Conservation (phyloP, 2,888 invertebrate genomes). For the Congeria kusceri region DNA sequence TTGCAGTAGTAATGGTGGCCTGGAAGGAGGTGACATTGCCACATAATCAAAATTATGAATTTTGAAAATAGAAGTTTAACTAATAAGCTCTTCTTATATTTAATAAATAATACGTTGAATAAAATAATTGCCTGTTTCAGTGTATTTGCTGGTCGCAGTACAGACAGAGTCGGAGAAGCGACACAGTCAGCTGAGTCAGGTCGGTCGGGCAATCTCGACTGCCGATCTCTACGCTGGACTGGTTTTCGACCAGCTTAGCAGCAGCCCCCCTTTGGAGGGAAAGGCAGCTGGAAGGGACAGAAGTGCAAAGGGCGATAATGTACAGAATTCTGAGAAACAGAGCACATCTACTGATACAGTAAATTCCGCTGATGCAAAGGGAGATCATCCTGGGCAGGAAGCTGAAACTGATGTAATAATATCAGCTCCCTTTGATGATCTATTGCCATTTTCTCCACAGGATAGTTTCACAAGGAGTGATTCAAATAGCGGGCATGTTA, state of each 20-base stretch:
- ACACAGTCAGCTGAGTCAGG: conserved; percentile 13
- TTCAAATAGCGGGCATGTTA: not conserved
- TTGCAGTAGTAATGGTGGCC: too few relatives aligned
- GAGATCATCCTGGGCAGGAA: not conserved
- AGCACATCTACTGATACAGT: too few relatives aligned
- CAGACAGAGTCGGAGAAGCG: conserved; percentile 32
- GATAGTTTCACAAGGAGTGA: not conserved
- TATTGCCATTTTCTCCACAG: not conserved
- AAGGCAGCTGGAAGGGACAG: conserved; percentile 15
- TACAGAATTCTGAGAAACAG: too few relatives aligned
- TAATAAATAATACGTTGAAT: too few relatives aligned
- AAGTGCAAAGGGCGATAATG: too few relatives aligned
- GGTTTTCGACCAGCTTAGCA: not conserved
- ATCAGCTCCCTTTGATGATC: conserved; percentile 45
- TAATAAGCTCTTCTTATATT: too few relatives aligned
- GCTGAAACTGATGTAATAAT: not conserved
- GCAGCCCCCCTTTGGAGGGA: conserved; percentile 1
- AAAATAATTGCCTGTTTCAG: conserved; percentile 21
- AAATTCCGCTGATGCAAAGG: too few relatives aligned
- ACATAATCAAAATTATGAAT: too few relatives aligned
- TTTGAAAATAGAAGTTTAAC: too few relatives aligned
- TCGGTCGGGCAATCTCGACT: conserved; percentile 8
- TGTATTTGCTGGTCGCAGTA: conserved; percentile 42
- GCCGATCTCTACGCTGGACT: conserved; percentile 9
- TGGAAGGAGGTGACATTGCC: too few relatives aligned